Evolutionary conservation across 1,140 invertebrate species (phyloP).

Genomic region (Carcinoscorpius rotundicauda): DNA sequence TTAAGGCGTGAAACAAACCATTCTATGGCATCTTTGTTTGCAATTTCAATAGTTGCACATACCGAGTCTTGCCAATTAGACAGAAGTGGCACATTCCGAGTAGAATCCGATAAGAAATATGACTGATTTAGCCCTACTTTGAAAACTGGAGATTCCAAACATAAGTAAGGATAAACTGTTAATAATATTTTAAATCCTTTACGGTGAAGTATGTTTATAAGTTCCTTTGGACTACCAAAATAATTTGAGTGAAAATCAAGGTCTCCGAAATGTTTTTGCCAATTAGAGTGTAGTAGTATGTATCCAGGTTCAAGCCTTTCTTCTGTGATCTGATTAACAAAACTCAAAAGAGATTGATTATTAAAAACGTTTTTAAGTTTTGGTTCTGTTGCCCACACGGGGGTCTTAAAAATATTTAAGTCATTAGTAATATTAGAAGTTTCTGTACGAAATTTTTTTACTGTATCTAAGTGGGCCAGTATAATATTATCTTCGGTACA

Average conservation of each 20-base stretch:
- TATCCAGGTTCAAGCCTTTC: constrained; percentile 35
- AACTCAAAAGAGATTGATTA: constrained; percentile 21
- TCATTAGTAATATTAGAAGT: constrained; percentile 2
- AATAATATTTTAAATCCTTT: constrained; percentile 72
- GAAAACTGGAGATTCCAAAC: constrained; percentile 17
- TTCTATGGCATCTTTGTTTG: constrained; percentile 58
- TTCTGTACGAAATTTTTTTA: constrained; percentile 34
- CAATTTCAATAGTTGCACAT: constrained; percentile 63
- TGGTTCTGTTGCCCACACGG: constrained; percentile 23
- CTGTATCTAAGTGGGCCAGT: constrained; percentile 50
- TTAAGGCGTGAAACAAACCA: constrained; percentile 58
- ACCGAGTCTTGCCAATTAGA: constrained; percentile 19
- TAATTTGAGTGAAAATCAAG: constrained; percentile 33
- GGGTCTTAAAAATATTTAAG: constrained; percentile 15
- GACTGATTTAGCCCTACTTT: constrained; percentile 13
- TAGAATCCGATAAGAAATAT: constrained; percentile 19
- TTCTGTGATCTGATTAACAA: constrained; percentile 30
- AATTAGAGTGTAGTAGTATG: constrained; percentile 40
- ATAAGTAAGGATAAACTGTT: constrained; percentile 55
- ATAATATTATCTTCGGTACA: constrained; percentile 67
- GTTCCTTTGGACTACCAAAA: constrained; percentile 62
- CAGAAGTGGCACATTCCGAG: constrained; percentile 19
- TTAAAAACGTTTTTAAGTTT: constrained; percentile 17
- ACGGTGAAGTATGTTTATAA: constrained; percentile 59
- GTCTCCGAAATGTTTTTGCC: constrained; percentile 40